Percentiles rank a stretch among this genome's conserved stretches.
Evolutionary conservation across 2,113 vertebrate genomes (phyloP).

Genomic region (Amia ocellicauda): DNA sequence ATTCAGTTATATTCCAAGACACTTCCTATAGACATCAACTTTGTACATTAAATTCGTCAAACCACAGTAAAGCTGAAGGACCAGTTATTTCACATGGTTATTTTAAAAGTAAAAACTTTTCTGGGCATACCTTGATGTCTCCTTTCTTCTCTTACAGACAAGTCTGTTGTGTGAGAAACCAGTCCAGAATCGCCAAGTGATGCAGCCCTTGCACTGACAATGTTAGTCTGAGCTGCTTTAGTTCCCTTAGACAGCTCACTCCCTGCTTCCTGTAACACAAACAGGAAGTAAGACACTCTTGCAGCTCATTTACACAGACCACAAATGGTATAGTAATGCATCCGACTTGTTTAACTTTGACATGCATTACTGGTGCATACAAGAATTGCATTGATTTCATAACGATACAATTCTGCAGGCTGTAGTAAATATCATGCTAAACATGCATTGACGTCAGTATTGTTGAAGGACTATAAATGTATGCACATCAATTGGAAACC

Average conservation of each 20-base stretch:
- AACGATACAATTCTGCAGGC: conserved; percentile 16
- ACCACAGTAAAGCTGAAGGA: too few species aligned
- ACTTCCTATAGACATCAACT: too few species aligned
- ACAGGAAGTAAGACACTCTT: conserved; percentile 78
- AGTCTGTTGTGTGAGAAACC: background rate
- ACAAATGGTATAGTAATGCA: conserved; percentile 47
- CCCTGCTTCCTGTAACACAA: conserved; percentile 82
- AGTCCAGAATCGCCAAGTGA: conserved; percentile 20
- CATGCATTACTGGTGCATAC: conserved; percentile 32
- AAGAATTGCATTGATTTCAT: conserved; percentile 5
- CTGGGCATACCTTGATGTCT: conserved; percentile 67
- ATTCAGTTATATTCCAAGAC: too few species aligned
- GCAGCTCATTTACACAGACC: conserved; percentile 48
- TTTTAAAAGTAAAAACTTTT: too few species aligned
- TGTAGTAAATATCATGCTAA: conserved; percentile 6
- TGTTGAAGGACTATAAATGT: background rate
- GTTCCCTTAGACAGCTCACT: conserved; percentile 59
- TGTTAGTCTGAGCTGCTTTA: conserved; percentile 39
- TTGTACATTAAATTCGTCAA: too few species aligned
- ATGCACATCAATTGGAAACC: background rate
- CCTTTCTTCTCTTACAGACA: conserved; percentile 38
- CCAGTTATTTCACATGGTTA: too few species aligned
- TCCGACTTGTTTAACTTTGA: conserved; percentile 33
- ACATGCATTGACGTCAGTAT: conserved; percentile 19
- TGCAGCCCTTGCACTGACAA: conserved; percentile 37